phyloP scores from a whole-genome alignment of 1,140 invertebrate genomes.

The Diabrotica virgifera region DNA sequence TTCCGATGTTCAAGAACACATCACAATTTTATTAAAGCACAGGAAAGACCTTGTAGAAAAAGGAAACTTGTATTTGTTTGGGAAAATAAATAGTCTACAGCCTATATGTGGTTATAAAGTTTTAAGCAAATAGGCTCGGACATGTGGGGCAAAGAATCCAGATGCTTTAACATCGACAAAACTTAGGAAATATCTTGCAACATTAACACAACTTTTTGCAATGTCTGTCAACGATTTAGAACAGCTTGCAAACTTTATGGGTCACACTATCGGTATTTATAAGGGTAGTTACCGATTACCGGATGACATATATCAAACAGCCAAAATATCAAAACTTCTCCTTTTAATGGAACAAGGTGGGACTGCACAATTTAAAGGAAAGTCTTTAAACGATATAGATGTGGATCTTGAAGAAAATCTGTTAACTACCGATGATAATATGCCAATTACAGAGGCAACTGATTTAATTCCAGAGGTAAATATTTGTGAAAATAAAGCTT shows the following conservation, averaged over 20 bases:
- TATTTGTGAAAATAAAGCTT: too few species aligned
- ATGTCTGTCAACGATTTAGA: slow-evolving; percentile 20
- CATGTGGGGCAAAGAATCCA: slow-evolving; percentile 15
- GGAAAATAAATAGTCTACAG: slow-evolving; percentile 11
- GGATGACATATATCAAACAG: too few species aligned
- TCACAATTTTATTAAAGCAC: slow-evolving; percentile 19
- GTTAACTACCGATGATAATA: too few species aligned
- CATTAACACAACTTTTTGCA: slow-evolving; percentile 21
- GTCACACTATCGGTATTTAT: too few species aligned
- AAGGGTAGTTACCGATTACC: too few species aligned
- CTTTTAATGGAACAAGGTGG: too few species aligned
- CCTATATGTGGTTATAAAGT: slow-evolving; percentile 20
- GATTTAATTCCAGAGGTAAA: too few species aligned
- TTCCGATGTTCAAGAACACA: slow-evolving; percentile 17
- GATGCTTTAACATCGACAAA: slow-evolving; percentile 15
- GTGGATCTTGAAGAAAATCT: too few species aligned
- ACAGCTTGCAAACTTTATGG: slow-evolving; percentile 18
- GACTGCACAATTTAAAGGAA: too few species aligned
- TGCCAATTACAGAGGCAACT: too few species aligned
- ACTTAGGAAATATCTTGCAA: slow-evolving; percentile 10
- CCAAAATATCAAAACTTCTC: too few species aligned
- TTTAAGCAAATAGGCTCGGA: slow-evolving; percentile 16
- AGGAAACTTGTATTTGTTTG: slow-evolving; percentile 24
- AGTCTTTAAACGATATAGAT: too few species aligned
- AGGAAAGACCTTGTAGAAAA: slow-evolving; percentile 15